Base-by-base conservation (phyloP, 2,888 invertebrate species). In the Netelia melanura region DNA sequence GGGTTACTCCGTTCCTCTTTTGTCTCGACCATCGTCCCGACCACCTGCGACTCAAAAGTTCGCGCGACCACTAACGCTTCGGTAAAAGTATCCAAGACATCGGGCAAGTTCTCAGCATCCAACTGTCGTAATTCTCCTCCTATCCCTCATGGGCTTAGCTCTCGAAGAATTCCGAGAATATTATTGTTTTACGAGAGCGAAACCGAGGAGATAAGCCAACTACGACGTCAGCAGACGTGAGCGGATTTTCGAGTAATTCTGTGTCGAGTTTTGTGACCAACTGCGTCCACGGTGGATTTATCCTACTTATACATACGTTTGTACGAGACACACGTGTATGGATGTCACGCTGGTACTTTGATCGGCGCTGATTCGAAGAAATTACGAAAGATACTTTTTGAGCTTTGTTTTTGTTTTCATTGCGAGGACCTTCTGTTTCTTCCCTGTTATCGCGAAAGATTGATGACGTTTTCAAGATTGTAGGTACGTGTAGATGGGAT, bases 111-210 rank as follows among this genome's bases (percentile, higher is more conserved):
- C 62, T 21, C 23, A 62, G 62, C 23, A 62, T 62, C 25, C 23
- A 62, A 9, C 25, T 14, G 48, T 14, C 2, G 48, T 48, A 48
- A 11, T 30, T 62, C 11, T 38, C 38, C 38, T 38, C 38, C 38
- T 30, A 2, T 30, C 30, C 3, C 38, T 21, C 62, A 3, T 2
- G 23, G 23, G 62, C 62, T 62, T 14, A 23, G 21, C 17, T 62
- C 21, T 23, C 14, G 25, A 62, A 25, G 25, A 48, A 48, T 14
- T 48, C 25, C 3, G 11, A 23, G 62, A 23, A 62, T 62, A 62
- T 30, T 62, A 62, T 62, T 62, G 62, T 62, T 62, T 62, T 11
- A 25, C 30, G 62, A 62, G 62, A 25, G 30, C 25, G 23, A 62
- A 30, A 23, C 30, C 21, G 62, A 30, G 9, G 1, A 23, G 62